phyloP scores from a whole-genome alignment of 1,140 invertebrate genomes.

The Euura lappo region DNA sequence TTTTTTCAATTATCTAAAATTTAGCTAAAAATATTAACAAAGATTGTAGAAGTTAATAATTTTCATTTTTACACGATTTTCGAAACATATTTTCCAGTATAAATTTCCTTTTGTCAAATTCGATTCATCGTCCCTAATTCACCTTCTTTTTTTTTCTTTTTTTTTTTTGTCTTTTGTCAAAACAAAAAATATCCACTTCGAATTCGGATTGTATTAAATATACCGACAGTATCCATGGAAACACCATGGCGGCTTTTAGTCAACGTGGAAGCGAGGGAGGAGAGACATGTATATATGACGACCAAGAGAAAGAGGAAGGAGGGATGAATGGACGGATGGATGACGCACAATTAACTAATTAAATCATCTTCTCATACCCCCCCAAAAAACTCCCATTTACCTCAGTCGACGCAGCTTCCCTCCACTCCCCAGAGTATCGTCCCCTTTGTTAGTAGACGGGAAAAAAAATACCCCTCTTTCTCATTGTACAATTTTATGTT shows the following conservation, averaged over 20 bases:
- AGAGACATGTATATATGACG: constrained; percentile 10
- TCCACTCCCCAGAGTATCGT: constrained; percentile 34
- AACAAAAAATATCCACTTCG: no score
- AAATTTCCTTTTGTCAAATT: no score
- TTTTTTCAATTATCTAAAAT: no score
- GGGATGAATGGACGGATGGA: constrained; percentile 61
- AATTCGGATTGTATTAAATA: no score
- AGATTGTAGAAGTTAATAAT: no score
- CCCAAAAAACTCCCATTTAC: no score
- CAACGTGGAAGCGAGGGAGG: constrained; percentile 32
- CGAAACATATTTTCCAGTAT: no score
- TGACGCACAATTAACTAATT: constrained; percentile 63
- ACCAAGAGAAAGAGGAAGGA: constrained; percentile 36
- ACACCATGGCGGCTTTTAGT: constrained; percentile 40
- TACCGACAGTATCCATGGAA: constrained; percentile 49
- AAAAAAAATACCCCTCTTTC: constrained; percentile 16
- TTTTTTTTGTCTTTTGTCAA: no score
- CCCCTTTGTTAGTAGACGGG: constrained; percentile 48
- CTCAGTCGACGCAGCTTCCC: constrained; percentile 34
- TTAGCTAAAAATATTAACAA: no score
- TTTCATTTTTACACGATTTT: no score
- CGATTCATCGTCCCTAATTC: no score
- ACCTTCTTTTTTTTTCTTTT: no score
- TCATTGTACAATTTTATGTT: constrained; percentile 6
- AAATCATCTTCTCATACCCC: constrained; percentile 46